These are phyloP conservation scores for Sinocyclocheilus rhinocerous DNA, from an alignment of 2,113 vertebrate genomes.

Conservation along the genomic window DNA sequence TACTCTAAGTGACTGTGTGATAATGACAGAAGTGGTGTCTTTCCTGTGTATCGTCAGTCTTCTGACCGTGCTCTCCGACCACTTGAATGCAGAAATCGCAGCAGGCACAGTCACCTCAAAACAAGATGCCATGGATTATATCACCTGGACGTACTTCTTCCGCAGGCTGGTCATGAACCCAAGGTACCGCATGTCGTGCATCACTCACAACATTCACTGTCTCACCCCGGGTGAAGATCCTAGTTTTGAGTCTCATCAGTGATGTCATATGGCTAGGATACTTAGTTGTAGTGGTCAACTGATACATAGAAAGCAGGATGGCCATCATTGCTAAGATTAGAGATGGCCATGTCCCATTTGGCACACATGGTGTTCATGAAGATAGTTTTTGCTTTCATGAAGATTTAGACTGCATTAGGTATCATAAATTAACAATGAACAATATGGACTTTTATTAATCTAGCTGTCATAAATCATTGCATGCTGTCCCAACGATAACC, in stretches of 20 bases:
- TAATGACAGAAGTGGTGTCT: neutral
- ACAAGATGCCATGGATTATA: conserved; percentile 98
- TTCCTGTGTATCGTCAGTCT: conserved; percentile 76
- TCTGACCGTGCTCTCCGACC: conserved; percentile 90
- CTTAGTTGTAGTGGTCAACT: neutral
- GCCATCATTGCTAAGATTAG: neutral
- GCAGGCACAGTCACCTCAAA: conserved; percentile 95
- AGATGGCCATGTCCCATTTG: no score
- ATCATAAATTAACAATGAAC: no score
- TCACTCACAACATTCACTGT: neutral
- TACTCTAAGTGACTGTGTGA: neutral
- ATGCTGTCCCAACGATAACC: no score
- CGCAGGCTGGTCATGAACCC: conserved; percentile 97
- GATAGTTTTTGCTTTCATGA: no score
- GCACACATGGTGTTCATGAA: no score
- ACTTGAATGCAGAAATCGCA: conserved; percentile 95
- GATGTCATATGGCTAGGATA: neutral
- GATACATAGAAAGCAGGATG: neutral
- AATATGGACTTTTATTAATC: neutral
- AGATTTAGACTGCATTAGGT: no score
- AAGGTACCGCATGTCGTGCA: conserved; percentile 73
- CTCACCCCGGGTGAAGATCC: neutral
- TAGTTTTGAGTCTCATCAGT: neutral
- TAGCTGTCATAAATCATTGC: neutral
- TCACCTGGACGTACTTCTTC: conserved; percentile 99